These are phyloP conservation scores for Mycalesis mineus DNA, from an alignment of 2,888 invertebrate genomes.

Conservation along the genomic window DNA sequence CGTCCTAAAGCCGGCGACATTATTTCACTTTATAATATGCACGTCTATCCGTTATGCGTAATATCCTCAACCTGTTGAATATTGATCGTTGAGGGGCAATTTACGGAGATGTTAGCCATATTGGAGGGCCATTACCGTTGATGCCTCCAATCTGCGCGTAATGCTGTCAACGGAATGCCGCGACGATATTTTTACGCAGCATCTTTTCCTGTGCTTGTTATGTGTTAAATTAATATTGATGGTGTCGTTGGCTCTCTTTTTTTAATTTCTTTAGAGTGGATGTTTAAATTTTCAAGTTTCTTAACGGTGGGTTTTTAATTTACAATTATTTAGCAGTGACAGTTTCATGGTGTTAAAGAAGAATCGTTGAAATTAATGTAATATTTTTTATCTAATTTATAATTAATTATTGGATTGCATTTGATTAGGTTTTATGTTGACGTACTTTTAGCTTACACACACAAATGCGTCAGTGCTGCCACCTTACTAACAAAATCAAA, in stretches of 20 bases:
- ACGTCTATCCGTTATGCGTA: not conserved
- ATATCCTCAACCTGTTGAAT: conserved; percentile 25
- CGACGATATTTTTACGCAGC: conserved; percentile 2
- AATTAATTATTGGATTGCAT: too few relatives aligned
- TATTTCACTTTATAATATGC: conserved; percentile 9
- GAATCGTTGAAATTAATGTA: too few relatives aligned
- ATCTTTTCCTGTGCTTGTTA: not conserved
- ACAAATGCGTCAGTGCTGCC: too few relatives aligned
- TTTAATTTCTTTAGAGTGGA: too few relatives aligned
- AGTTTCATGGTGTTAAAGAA: too few relatives aligned
- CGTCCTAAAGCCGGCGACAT: not conserved
- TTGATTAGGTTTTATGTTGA: too few relatives aligned
- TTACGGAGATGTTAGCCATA: conserved; percentile 27
- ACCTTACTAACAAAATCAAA: too few relatives aligned
- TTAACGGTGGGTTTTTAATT: too few relatives aligned
- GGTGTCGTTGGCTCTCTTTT: not conserved
- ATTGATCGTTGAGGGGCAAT: conserved; percentile 26
- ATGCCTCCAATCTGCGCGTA: conserved; percentile 18
- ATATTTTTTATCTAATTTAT: too few relatives aligned
- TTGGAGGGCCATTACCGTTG: conserved; percentile 23
- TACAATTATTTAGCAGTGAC: too few relatives aligned
- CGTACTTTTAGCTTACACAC: too few relatives aligned
- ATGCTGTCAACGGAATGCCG: conserved; percentile 15
- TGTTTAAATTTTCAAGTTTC: too few relatives aligned
- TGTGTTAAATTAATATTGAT: not conserved